These are phyloP conservation scores for Calyptommatus sinebrachiatus DNA, from an alignment of 2,113 vertebrate genomes.

Conservation along the genomic window DNA sequence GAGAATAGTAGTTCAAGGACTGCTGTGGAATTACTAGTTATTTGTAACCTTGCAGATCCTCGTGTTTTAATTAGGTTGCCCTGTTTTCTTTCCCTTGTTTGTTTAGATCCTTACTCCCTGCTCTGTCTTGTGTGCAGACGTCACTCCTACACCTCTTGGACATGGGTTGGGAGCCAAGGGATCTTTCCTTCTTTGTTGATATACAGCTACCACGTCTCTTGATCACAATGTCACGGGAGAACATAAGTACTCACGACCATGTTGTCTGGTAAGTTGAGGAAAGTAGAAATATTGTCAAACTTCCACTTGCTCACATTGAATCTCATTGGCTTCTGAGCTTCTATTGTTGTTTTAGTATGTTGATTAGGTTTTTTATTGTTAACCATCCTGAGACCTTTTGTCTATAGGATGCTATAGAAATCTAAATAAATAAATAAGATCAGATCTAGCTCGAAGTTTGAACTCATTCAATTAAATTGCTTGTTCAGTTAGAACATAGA, in stretches of 20 bases:
- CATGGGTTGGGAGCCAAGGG: conserved; percentile 90
- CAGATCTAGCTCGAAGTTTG: background rate
- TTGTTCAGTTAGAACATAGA: no score
- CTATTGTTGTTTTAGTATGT: no score
- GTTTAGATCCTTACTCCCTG: conserved; percentile 85
- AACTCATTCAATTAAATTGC: no score
- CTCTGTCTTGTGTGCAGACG: conserved; percentile 91
- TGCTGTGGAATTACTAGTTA: no score
- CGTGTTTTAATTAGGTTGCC: background rate
- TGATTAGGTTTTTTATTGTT: background rate
- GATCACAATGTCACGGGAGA: conserved; percentile 90
- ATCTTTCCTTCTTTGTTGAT: conserved; percentile 86
- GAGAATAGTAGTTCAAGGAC: no score
- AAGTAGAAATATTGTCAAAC: background rate
- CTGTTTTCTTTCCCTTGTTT: conserved; percentile 12
- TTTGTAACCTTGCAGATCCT: background rate
- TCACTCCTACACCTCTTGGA: conserved; percentile 90
- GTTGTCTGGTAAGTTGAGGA: conserved; percentile 82
- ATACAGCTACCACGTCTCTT: conserved; percentile 90
- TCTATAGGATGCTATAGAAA: background rate
- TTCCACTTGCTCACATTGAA: background rate
- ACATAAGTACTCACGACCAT: conserved; percentile 92
- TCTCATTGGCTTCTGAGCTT: no score
- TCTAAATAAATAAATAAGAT: background rate
- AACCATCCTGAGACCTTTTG: background rate